phyloP scores from a whole-genome alignment of 2,797 vertebrate genomes.

The Halcyon badia region DNA sequence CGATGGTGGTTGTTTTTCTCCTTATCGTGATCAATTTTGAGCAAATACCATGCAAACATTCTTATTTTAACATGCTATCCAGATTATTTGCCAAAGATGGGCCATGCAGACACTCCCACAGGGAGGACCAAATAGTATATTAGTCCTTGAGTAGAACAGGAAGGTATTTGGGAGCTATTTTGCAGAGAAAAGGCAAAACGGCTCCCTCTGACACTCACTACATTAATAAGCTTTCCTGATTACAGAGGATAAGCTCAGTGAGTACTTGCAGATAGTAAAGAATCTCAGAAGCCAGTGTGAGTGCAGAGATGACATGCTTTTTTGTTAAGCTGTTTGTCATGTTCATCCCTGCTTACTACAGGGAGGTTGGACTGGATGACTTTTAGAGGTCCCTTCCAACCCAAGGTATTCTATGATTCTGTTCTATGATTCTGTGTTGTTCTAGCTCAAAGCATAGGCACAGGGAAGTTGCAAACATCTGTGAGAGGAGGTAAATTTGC shows the following conservation, averaged over 20 bases:
- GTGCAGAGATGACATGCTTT: background rate
- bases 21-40: background rate
- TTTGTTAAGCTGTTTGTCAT: background rate
- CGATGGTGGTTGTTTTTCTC: background rate
- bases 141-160: background rate
- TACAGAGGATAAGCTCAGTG: background rate
- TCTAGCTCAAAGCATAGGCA: background rate
- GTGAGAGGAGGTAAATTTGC: background rate
- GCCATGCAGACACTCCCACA: too few relatives aligned
- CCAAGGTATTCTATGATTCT: background rate
- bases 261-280: background rate
- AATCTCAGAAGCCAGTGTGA: background rate
- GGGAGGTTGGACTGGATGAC: background rate
- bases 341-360: too few relatives aligned
- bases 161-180: background rate
- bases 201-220: background rate
- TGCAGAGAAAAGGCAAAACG: background rate
- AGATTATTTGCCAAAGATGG: background rate
- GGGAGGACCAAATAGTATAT: background rate
- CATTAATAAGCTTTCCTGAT: background rate
- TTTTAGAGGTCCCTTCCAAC: background rate
- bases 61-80: background rate
- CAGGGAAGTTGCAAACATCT: background rate
- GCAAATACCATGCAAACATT: background rate
- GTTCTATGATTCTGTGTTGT: too few relatives aligned